Evolutionary conservation across 35 echinoderm and acorn worm species (phyloP).

Genomic region (Anneissia japonica): DNA sequence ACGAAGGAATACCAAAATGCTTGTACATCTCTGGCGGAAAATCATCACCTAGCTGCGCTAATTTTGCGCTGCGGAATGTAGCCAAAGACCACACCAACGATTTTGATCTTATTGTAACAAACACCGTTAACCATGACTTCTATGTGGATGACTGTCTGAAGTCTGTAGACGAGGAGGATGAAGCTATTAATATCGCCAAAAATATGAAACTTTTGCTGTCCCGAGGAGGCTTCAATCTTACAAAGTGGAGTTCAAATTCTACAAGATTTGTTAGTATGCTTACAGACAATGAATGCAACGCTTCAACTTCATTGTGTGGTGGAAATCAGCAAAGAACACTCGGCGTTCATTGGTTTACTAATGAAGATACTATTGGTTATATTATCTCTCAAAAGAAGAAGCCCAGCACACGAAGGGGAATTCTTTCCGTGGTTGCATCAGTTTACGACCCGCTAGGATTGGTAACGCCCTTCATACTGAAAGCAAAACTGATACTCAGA

Average conservation of each 20-base stretch:
- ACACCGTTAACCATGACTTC: neutral
- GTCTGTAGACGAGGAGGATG: neutral
- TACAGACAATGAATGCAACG: neutral
- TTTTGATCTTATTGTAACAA: neutral
- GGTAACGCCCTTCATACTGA: slow-evolving; percentile 11
- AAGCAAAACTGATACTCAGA: slow-evolving; percentile 26
- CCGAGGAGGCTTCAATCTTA: slow-evolving; percentile 13
- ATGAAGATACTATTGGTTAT: slow-evolving; percentile 10
- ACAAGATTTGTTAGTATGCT: neutral
- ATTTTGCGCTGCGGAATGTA: slow-evolving; percentile 8
- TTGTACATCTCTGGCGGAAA: slow-evolving; percentile 28
- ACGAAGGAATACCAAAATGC: neutral
- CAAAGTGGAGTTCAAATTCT: slow-evolving; percentile 19
- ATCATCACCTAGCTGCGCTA: slow-evolving; percentile 26
- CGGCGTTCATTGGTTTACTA: neutral
- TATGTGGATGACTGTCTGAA: slow-evolving; percentile 41
- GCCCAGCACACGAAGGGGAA: slow-evolving; percentile 8
- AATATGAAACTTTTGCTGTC: neutral
- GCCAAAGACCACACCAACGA: slow-evolving; percentile 5
- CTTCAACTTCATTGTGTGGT: neutral
- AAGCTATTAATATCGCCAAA: neutral
- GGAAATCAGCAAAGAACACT: slow-evolving; percentile 12
- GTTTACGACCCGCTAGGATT: slow-evolving; percentile 35
- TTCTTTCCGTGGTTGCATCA: slow-evolving; percentile 8
- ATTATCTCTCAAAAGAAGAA: neutral